Conservation (phyloP, 1,140 invertebrate genomes). For the Matsumurasca onukii region DNA sequence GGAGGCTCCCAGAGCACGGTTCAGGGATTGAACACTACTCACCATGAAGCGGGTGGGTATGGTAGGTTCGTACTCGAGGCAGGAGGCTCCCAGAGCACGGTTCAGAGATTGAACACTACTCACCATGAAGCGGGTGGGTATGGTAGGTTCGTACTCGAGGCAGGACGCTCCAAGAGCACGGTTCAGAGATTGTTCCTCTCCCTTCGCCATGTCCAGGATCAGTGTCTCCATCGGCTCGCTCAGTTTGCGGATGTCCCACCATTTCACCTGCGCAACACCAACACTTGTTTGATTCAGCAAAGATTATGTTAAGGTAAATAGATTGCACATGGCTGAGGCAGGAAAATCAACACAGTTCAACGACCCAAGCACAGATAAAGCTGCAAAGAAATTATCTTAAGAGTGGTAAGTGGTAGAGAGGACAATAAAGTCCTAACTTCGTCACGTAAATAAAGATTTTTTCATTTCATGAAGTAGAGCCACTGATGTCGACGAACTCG, state of each 20-base stretch:
- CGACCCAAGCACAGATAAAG: too few species aligned
- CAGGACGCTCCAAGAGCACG: slow-evolving; percentile 56
- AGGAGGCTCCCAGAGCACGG: slow-evolving; percentile 55
- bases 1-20: slow-evolving; percentile 55
- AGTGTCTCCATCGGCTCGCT: slow-evolving; percentile 57
- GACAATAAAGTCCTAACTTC: too few species aligned
- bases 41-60: slow-evolving; percentile 65
- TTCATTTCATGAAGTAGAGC: too few species aligned
- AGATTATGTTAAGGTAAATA: background rate
- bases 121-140: slow-evolving; percentile 64
- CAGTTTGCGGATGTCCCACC: slow-evolving; percentile 66
- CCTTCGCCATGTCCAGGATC: slow-evolving; percentile 52
- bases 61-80: slow-evolving; percentile 62
- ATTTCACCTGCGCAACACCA: slow-evolving; percentile 47
- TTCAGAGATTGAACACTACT: slow-evolving; percentile 39
- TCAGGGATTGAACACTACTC: slow-evolving; percentile 37
- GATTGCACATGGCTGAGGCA: background rate
- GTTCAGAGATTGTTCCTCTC: slow-evolving; percentile 41
- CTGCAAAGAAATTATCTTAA: too few species aligned
- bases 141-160: slow-evolving; percentile 63
- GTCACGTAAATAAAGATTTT: too few species aligned
- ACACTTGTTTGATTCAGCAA: background rate
- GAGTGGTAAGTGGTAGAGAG: too few species aligned
- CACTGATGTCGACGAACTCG: too few species aligned
- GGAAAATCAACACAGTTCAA: too few species aligned